Conservation (phyloP, 2,113 vertebrate genomes). For the Lipotes vexillifer region DNA sequence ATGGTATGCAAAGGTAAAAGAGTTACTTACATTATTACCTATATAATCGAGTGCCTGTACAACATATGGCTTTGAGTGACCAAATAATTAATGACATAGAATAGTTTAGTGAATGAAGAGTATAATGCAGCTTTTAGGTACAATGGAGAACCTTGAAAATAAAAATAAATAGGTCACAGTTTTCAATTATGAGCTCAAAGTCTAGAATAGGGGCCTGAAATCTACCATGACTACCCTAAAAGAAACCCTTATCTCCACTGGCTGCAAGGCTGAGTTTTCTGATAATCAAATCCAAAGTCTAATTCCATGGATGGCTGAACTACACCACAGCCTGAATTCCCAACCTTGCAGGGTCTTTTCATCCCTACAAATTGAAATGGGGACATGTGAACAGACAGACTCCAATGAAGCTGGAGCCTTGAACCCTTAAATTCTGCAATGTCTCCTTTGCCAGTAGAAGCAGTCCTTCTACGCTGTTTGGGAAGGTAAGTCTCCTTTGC, state of each 20-base stretch:
- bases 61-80: not conserved
- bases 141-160: not conserved
- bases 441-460: not conserved
- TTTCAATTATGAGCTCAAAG: not conserved
- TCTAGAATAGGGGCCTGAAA: not conserved
- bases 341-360: not conserved
- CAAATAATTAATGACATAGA: not conserved
- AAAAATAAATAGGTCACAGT: not conserved
- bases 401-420: not conserved
- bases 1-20: not conserved
- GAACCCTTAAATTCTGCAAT: not conserved
- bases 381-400: not conserved
- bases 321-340: not conserved
- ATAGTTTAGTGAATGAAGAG: not conserved
- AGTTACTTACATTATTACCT: not conserved
- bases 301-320: not conserved
- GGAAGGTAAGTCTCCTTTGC: not conserved
- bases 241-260: not conserved
- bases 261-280: not conserved
- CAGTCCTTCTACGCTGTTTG: not conserved
- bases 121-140: not conserved
- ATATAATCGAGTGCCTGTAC: not conserved
- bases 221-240: not conserved
- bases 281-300: not conserved
- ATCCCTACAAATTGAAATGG: not conserved